A percentile compares a stretch with the other conserved stretches of the same genome.
These are phyloP conservation scores for Morphnarchus princeps DNA, from an alignment of 2,113 vertebrate species.

Conservation along the genomic window DNA sequence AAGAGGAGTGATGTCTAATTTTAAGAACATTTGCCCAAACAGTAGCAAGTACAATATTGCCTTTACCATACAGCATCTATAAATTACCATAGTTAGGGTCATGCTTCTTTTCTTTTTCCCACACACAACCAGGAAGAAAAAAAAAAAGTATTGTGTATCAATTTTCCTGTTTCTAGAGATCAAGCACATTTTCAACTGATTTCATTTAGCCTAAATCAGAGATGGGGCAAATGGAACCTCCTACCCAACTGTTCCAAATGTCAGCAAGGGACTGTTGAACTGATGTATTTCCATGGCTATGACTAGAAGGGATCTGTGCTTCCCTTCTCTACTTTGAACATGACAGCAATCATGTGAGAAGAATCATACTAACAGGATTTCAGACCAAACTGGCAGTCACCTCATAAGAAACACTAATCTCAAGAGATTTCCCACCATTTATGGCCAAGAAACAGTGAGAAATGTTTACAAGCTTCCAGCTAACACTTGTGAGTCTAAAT, in stretches of 20 bases:
- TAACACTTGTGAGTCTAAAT: not conserved
- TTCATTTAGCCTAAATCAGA: not conserved
- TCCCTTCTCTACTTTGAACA: not conserved
- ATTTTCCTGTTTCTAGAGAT: not conserved
- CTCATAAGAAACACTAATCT: conserved; percentile 26
- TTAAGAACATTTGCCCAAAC: not conserved
- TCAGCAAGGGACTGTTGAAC: not conserved
- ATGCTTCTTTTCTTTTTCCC: not conserved
- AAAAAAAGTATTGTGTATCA: rapidly evolving
- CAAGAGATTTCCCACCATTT: conserved; percentile 30
- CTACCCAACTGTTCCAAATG: not conserved
- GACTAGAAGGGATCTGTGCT: not conserved
- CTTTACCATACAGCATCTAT: not conserved
- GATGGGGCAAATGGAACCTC: not conserved
- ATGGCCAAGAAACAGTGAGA: conserved; percentile 44
- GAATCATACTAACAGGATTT: conserved; percentile 46
- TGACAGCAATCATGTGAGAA: conserved; percentile 20
- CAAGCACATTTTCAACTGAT: not conserved
- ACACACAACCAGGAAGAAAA: not conserved
- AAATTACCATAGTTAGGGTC: not conserved
- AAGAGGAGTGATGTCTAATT: not conserved
- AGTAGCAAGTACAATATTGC: not conserved
- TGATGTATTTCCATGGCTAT: not conserved
- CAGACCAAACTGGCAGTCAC: conserved; percentile 10
- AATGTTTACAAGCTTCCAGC: conserved; percentile 13